Base-by-base conservation (phyloP, 1,140 invertebrate species). In the Drosophila sp. region DNA sequence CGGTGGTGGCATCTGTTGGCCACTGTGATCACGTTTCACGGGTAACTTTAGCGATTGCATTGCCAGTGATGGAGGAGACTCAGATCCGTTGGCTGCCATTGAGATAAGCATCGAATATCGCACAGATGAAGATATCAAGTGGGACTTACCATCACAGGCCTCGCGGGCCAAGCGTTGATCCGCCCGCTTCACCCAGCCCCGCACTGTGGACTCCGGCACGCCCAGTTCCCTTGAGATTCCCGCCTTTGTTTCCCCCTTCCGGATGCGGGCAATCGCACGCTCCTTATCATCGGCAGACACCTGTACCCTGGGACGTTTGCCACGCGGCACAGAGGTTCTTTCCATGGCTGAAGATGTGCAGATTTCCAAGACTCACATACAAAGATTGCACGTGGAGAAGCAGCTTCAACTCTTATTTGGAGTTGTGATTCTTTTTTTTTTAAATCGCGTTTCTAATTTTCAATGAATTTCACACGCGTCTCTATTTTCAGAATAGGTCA, bases 191-290 rank as follows among this genome's bases (percentile, higher is more conserved):
- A 89, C 83, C 83, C 83, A 89, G 4, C 83, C 83, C 8, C 83
- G 83, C 14, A 89, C 83, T 5, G 83, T 89, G 3, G 83, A 89
- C 67, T 89, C 83, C 14, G 83, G 83, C 21, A 89, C 83, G 14
- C 83, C 83, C 8, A 89, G 56, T 27, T 89, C 83, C 1, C 83
- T 70, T 2, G 83, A 89, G 27, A 89, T 89, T 6, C 83, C 84
- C 4, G 83, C 83, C 66, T 89, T 89, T 2, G 83, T 89, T 36
- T 89, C 83, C 2, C 83, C 83, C 8, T 71, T 66, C 0, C 84
- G 84, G 7, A 89, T 89, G 18, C 83, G 83, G 0, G 64, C 73
- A 16, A 89, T 89, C 21, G 83, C 83, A 0, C 66, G 70, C 40
- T 89, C 84, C 14, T 89, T 89, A 6, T 89, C 76, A 4, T 80